Evolutionary conservation across 2,113 vertebrate genomes (phyloP).

Genomic region (Anas platyrhynchos): DNA sequence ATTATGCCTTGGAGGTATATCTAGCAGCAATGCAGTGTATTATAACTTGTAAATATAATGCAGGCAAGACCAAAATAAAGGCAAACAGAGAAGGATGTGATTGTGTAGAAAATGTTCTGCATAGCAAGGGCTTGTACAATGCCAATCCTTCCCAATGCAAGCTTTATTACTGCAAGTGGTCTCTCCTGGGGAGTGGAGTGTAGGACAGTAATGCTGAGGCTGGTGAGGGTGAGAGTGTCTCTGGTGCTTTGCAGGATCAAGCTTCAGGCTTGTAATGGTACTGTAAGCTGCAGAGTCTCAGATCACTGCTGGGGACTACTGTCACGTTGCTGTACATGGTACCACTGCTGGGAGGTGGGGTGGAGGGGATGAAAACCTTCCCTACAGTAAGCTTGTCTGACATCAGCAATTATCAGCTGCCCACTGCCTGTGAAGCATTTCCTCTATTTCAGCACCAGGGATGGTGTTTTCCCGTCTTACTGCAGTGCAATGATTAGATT

Average conservation of each 20-base stretch:
- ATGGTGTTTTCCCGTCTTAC: neutral
- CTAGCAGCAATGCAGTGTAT: neutral
- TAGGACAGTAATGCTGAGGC: neutral
- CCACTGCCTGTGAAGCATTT: conserved; percentile 6
- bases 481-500: conserved; percentile 19
- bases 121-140: neutral
- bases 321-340: neutral
- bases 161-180: neutral
- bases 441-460: neutral
- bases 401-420: conserved; percentile 21
- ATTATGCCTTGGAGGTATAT: neutral
- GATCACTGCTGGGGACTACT: neutral
- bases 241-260: neutral
- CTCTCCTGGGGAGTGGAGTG: neutral
- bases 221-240: neutral
- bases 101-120: neutral
- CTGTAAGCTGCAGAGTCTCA: neutral
- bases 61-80: neutral
- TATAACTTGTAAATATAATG: neutral
- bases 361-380: neutral
- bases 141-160: neutral
- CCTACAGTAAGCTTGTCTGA: conserved; percentile 17
- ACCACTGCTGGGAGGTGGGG: neutral
- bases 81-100: neutral
- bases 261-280: neutral